phyloP scores from a whole-genome alignment of 2,113 vertebrate genomes.

The Petaurus breviceps region DNA sequence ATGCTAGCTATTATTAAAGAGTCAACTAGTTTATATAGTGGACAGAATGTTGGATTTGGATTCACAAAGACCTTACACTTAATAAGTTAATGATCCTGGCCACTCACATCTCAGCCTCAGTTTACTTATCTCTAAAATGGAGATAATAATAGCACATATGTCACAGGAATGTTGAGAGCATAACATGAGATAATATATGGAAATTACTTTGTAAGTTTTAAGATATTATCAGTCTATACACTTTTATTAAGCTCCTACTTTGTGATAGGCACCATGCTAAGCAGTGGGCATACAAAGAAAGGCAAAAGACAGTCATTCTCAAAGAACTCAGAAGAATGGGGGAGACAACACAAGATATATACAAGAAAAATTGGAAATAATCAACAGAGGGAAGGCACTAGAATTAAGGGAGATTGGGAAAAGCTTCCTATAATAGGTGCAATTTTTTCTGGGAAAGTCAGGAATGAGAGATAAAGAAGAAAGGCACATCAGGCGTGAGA shows the following conservation, averaged over 20 bases:
- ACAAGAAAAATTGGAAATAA: not conserved
- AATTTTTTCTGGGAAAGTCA: not conserved
- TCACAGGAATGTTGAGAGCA: not conserved
- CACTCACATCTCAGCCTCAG: not conserved
- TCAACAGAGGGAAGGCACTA: not conserved
- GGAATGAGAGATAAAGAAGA: not conserved
- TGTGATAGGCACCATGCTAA: not conserved
- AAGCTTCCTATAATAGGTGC: not conserved
- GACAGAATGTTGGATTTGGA: not conserved
- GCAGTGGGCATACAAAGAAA: not conserved
- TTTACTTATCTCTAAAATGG: not conserved
- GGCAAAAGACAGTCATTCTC: not conserved
- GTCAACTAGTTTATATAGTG: not conserved
- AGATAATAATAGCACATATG: not conserved
- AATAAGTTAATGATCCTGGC: not conserved
- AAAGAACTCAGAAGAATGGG: not conserved
- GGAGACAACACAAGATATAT: not conserved
- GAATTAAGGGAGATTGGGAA: not conserved
- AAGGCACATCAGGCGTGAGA: not conserved
- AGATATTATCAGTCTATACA: not conserved
- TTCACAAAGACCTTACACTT: not conserved
- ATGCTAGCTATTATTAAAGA: not conserved
- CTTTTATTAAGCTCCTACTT: not conserved
- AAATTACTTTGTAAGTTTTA: not conserved
- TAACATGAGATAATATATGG: not conserved